Evolutionary conservation across 92 coral and sea anemone genomes (phyloP).

Genomic region (Isaurus tuberculatus): DNA sequence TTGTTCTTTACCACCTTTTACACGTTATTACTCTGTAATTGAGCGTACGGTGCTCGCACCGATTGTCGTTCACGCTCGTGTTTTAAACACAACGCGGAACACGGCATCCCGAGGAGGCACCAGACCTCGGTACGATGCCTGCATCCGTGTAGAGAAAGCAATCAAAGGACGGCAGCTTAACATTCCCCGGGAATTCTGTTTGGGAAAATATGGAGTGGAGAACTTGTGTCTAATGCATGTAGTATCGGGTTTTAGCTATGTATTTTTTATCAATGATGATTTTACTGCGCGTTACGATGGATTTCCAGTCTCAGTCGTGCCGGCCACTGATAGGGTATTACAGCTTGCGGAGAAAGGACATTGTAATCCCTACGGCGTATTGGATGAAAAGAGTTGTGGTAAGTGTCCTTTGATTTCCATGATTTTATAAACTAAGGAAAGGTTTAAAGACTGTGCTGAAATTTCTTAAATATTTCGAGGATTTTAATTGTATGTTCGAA

Average conservation of each 20-base stretch:
- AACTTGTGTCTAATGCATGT: conserved; percentile 71
- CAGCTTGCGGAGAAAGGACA: conserved; percentile 15
- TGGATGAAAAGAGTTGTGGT: conserved; percentile 13
- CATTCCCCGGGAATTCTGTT: conserved; percentile 72
- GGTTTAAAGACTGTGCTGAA: not conserved
- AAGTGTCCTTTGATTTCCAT: not conserved
- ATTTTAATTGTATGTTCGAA: not conserved
- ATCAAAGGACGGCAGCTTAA: conserved; percentile 62
- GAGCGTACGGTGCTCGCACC: conserved; percentile 86
- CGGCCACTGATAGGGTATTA: not conserved
- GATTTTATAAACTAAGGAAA: not conserved
- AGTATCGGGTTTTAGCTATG: conserved; percentile 55
- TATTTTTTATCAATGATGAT: conserved; percentile 78
- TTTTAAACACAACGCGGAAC: conserved; percentile 64
- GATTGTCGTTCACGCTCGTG: conserved; percentile 80
- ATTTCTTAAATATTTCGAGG: not conserved
- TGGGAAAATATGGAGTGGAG: conserved; percentile 76
- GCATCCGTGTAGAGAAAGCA: conserved; percentile 67
- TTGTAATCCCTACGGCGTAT: conserved; percentile 11
- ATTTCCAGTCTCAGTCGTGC: not conserved
- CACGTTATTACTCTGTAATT: conserved; percentile 50
- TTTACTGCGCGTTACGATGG: conserved; percentile 59
- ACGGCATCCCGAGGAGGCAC: not conserved
- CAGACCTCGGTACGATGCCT: conserved; percentile 71
- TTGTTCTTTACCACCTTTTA: conserved; percentile 65